Percentiles rank a stretch among this genome's conserved stretches.
Conservation (phyloP, 2,888 invertebrate genomes). For the Pachliopta kotzebuea region DNA sequence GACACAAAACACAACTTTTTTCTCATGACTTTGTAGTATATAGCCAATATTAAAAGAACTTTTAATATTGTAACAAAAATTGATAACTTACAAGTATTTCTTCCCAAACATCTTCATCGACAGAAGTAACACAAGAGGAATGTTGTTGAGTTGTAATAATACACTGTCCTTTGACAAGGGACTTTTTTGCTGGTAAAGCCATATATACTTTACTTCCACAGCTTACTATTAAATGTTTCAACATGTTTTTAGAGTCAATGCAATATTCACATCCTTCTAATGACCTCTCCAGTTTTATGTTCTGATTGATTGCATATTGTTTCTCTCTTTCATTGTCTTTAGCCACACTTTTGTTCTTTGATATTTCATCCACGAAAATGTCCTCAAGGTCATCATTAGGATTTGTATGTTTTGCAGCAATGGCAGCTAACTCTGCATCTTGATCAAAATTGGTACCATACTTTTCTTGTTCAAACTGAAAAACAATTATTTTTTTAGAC, state of each 20-base stretch:
- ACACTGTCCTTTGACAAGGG: conserved; percentile 92
- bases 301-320: conserved; percentile 86
- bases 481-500: background rate
- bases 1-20: no score
- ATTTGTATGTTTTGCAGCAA: conserved; percentile 83
- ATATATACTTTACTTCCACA: conserved; percentile 92
- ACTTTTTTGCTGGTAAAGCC: conserved; percentile 88
- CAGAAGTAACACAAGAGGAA: conserved; percentile 86
- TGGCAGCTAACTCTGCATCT: conserved; percentile 88
- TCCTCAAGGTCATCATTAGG: conserved; percentile 91
- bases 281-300: conserved; percentile 83
- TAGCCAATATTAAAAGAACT: no score
- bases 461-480: conserved; percentile 89
- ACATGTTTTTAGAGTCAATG: conserved; percentile 88
- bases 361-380: conserved; percentile 89
- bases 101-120: conserved; percentile 97
- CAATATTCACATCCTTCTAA: conserved; percentile 92
- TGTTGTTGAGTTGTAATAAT: conserved; percentile 92
- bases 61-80: no score
- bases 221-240: conserved; percentile 92
- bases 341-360: conserved; percentile 81
- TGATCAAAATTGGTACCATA: conserved; percentile 89
- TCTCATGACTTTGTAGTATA: no score
- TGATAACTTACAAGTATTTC: conserved; percentile 85
- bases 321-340: conserved; percentile 83